Evolutionary conservation across 2,797 vertebrate species (phyloP).

Genomic region (Zalophus californianus): DNA sequence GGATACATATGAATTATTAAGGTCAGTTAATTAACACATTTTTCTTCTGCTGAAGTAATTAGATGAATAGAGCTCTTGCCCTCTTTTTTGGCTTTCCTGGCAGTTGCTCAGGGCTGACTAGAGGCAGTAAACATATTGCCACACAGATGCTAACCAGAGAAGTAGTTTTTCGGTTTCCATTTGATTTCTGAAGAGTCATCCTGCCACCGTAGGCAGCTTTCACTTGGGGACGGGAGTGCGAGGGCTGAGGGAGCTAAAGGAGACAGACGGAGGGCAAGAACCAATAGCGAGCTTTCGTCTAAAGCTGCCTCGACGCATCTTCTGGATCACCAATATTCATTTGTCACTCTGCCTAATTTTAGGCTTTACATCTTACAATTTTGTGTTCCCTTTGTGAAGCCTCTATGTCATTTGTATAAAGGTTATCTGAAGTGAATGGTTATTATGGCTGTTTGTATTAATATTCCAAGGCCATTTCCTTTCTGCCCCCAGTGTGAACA

Average conservation of each 20-base stretch:
- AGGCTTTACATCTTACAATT: constrained; percentile 70
- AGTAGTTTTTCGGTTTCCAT: constrained; percentile 57
- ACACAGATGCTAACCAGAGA: constrained; percentile 77
- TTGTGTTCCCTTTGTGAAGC: constrained; percentile 70
- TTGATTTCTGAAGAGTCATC: constrained; percentile 76
- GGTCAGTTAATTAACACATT: constrained; percentile 76
- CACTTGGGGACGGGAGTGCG: not conserved
- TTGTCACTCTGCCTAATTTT: constrained; percentile 73
- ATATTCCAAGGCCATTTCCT: constrained; percentile 75
- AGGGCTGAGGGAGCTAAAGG: not conserved
- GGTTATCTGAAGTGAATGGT: constrained; percentile 67
- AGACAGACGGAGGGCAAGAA: not conserved
- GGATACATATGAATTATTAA: constrained; percentile 78
- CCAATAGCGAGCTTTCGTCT: not conserved
- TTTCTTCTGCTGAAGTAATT: constrained; percentile 76
- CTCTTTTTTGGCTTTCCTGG: constrained; percentile 43
- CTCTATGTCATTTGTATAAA: constrained; percentile 71
- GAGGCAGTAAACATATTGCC: constrained; percentile 60
- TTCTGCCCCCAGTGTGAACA: constrained; percentile 43
- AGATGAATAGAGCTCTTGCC: constrained; percentile 62
- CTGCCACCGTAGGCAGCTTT: constrained; percentile 38
- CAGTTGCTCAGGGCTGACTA: constrained; percentile 57
- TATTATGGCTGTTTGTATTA: constrained; percentile 57
- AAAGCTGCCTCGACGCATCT: not conserved
- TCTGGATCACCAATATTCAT: constrained; percentile 67